Base-by-base conservation (phyloP, 2,797 vertebrate genomes). In the Chaetodon trifasciatus region DNA sequence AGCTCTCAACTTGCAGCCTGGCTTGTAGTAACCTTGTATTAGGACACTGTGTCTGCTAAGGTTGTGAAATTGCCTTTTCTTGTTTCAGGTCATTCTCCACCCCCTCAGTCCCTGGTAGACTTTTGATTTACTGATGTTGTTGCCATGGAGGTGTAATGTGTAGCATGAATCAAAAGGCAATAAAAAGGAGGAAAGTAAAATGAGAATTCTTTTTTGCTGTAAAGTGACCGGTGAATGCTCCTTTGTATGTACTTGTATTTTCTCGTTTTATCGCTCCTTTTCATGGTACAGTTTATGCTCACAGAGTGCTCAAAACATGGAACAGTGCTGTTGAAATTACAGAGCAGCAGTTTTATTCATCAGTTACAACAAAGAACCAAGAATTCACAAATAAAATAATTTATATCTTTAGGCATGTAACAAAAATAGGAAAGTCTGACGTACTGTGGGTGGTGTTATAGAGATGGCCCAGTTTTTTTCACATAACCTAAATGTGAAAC, bases 61-160 rank as follows among this genome's bases (percentile, higher is more conserved):
- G 49, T 72, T 72, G 39, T 69, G 50, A 60, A 70, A 76, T 72
- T 72, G 76, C 13, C n/a, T 78, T 78, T 77, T 67, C 35, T 74
- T 61, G 57, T 78, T 76, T 74, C 68, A 52, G 81, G 60, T 60
- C 44, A 53, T 76, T 52, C 1, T 3, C 56, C 39, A 35, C 13
- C 53, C 46, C 13, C 55, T 24, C 39, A 40, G 53, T 58, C 42
- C 53, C 62, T 46, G 35, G 61, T 69, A 66, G 39, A 71, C 55
- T 52, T 70, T 77, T 74, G 57, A 81, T 87, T 81, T 60, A 66
- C 9, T 8, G 62, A 74, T 58, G 61, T n/a, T 63, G 73, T 61
- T 79, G 46, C 46, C 46, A 53, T 57, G 64, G 63, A 76, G 32
- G 50, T 68, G 47, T 69, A 70, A 71, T 61, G 8, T 64, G 61